Evolutionary conservation across 2,113 vertebrate species (phyloP).

Genomic region (Hippocampus comes): DNA sequence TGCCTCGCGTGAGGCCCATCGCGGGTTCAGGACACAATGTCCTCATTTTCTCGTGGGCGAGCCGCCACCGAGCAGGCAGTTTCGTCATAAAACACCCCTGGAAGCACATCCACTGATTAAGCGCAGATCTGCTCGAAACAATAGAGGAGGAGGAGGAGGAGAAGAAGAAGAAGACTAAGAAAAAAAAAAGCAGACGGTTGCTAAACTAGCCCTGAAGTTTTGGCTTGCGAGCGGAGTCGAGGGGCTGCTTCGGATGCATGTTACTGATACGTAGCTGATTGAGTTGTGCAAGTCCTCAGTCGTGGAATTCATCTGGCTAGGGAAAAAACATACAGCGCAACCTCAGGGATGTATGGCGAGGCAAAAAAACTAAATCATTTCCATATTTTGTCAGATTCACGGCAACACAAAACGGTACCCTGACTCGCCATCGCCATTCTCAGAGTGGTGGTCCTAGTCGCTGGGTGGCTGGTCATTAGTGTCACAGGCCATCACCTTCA

Average conservation of each 20-base stretch:
- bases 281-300: conserved; percentile 17
- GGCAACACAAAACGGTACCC: conserved; percentile 1
- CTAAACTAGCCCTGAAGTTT: conserved; percentile 19
- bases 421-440: conserved; percentile 13
- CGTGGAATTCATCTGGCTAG: conserved; percentile 10
- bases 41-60: neutral
- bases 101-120: conserved; percentile 47
- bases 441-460: conserved; percentile 39
- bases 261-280: conserved; percentile 29
- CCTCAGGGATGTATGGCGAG: conserved; percentile 10
- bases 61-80: neutral
- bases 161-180: neutral
- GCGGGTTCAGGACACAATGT: neutral
- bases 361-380: conserved; percentile 13
- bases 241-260: neutral
- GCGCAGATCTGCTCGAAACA: conserved; percentile 54
- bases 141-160: conserved; percentile 21
- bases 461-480: conserved; percentile 62
- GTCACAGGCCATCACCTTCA: conserved; percentile 64
- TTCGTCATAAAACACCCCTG: conserved; percentile 53
- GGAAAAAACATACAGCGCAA: conserved; percentile 5
- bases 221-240: conserved; percentile 8
- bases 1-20: neutral
- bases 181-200: conserved; percentile 14
- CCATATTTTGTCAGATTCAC: neutral